Base-by-base conservation (phyloP, 2,888 invertebrate genomes). In the Campoplex nolae region DNA sequence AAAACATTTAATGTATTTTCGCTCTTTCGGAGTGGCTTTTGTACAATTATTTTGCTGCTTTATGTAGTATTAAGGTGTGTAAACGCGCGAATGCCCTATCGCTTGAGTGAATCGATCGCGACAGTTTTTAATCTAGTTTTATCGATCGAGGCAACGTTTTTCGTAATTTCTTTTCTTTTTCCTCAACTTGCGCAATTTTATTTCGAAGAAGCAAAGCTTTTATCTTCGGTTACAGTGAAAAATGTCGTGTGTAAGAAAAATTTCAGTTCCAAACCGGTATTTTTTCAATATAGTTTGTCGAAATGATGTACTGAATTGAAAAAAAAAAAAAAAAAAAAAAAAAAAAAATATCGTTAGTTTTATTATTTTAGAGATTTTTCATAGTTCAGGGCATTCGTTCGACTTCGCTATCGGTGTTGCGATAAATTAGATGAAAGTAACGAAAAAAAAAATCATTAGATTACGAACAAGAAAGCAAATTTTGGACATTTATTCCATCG, bases 1-100 rank as follows among this genome's bases (percentile, higher is more conserved):
- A 4, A 42, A 32, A 16, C 2, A 58, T 68, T n/a, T 0, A 16
- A 23, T 35, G 13, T 65, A 54, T 51, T 18, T 82, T 74, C 68
- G 38, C 45, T 54, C 48, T 75, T 79, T 28, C 58, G 54, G 38
- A 58, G 62, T 73, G 65, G 70, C 75, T 83, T 68, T 83, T 86
- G 75, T 86, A 79, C 74, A 83, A 83, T 83, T 79, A 83, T 83
- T 83, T 35, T 78, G 82, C 78, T 74, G 45, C 67, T 74, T 56
- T 13, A 73, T 42, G 71, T 85, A 48, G 71, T 85, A 48, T 77
- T 18, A 71, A 16, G 38, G 11, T 13, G 11, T 74, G 23, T 74
- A 54, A 70, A 56, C 56, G 58, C 51, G 51, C 32, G 51, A 71
- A 71, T 65, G 70, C 62, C 62, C 67, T 58, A 32, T 51, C 58